Base-by-base conservation (phyloP, 92 coral and sea anemone species). In the Paragorgia papillata region DNA sequence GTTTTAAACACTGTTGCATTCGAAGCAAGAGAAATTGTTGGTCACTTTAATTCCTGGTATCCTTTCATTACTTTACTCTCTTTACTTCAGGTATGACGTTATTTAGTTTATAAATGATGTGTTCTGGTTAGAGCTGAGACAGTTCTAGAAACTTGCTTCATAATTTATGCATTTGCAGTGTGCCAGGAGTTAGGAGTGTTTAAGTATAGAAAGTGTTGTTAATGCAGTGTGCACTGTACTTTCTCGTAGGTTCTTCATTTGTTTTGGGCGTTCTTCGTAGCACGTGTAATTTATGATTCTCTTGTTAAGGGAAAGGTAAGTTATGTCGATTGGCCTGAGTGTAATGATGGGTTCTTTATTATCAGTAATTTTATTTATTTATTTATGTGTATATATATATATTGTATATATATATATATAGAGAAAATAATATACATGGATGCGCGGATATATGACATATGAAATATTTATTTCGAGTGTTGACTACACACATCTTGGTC, bases 231-330 rank as follows among this genome's bases (percentile, higher is more conserved):
- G 19, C 19, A 4, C 18, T 22, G 14, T 43, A 0, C 44, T 43
- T 9, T 29, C 55, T 74, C 26, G 22, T 35, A 93, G 97, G 80
- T 90, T 1, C 91, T 93, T 10, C 97, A 93, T 46, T 31, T 93
- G 34, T 81, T 80, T 81, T 93, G 97, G 97, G 91, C 89, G 28
- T 90, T 83, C 74, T 84, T 87, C 60, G 88, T 93, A 56, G 69
- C 62, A 0, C 87, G 84, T 56, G 86, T 90, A 75, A 83, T 86
- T 26, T 71, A 62, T 69, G 64, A 76, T 75, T 77, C 89, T 53
- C 9, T 83, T 22, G 27, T 65, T 13, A 63, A 73, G 37, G 97
- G 97, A 81, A 90, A 89, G 90, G 97, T 93, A 74, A 65, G 84
- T 29, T 26, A 24, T 15, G 67, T 61, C 9, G 19, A 61, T 18